These are phyloP conservation scores for Leucosticte australis DNA, from an alignment of 2,113 vertebrate genomes.

Conservation along the genomic window DNA sequence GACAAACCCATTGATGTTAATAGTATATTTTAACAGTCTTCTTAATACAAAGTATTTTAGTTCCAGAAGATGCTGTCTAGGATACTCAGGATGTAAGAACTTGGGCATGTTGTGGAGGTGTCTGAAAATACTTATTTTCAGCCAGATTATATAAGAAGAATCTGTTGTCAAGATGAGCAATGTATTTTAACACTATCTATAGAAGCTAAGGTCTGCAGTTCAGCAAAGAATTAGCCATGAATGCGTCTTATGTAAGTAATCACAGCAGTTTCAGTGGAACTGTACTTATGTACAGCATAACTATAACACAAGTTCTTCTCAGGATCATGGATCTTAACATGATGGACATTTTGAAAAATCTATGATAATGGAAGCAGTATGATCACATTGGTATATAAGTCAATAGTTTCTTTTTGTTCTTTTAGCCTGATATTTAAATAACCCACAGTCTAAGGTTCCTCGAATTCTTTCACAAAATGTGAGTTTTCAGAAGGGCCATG, in stretches of 20 bases:
- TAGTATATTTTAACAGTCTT: neutral
- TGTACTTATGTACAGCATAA: no score
- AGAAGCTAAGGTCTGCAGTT: neutral
- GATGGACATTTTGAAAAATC: neutral
- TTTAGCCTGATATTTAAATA: neutral
- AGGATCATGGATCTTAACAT: neutral
- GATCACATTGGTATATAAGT: neutral
- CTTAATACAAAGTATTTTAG: neutral
- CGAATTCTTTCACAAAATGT: neutral
- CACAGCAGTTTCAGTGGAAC: neutral
- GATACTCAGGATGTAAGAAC: neutral
- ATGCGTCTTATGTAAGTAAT: neutral
- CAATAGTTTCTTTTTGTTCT: neutral
- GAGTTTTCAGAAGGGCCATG: neutral
- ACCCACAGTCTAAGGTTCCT: neutral
- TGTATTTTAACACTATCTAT: neutral
- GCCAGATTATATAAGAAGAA: slow-evolving; percentile 38
- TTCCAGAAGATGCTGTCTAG: neutral
- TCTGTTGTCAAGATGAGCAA: slow-evolving; percentile 3
- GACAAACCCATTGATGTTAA: neutral
- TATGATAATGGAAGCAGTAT: neutral
- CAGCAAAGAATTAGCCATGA: neutral
- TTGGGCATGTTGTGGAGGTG: neutral
- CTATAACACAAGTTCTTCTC: neutral
- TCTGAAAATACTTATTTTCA: neutral